Base-by-base conservation (phyloP, 2,797 vertebrate species). In the Acridotheres tristis region DNA sequence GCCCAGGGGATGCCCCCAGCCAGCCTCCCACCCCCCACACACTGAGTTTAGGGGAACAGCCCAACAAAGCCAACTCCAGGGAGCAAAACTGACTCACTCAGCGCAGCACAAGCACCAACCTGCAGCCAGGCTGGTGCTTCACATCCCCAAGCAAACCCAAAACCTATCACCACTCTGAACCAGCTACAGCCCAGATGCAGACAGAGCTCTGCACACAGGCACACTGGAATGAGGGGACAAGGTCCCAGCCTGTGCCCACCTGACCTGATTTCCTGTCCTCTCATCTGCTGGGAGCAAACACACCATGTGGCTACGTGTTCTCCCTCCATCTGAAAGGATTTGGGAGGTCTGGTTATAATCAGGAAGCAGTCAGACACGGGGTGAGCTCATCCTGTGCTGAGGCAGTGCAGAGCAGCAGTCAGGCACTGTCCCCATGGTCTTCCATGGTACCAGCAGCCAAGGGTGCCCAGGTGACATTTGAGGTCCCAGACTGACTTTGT, bases 281-380 rank as follows among this genome's bases (percentile, higher is more conserved):
- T 71, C 4, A 0, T 48, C 51, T 53, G 40, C 30, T 72, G 25
- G 0, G 21, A 78, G 80, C 67, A 50, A 55, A 81, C 38, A 47
- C 4, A 11, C 19, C 21, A 22, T 0, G 5, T 34, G 34, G 32
- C 43, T 69, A 2, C 0, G 0, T 30, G 42, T 8, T 73, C 79
- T 57, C 51, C 47, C 21, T 89, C 48, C 59, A 23, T 22, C 72
- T 47, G 48, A 74, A 69, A 80, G 63, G 63, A 50, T 73, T 40
- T 48, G 11, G 57, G 62, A 42, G 19, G 4, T 50, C 75, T 80
- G 79, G 59, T 65, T 54, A 73, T 15, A 40, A 59, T 15, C 36
- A 88, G 59, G 83, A 74, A 80, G 53, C n/a, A 83, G 80, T 40
- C n/a, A 76, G 53, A 73, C 34, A 58, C 2, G 26, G 30, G 21